A percentile compares a stretch with the other conserved stretches of the same genome.
These are phyloP conservation scores for Chymomyza costata DNA, from an alignment of 1,140 invertebrate species.

Conservation along the genomic window DNA sequence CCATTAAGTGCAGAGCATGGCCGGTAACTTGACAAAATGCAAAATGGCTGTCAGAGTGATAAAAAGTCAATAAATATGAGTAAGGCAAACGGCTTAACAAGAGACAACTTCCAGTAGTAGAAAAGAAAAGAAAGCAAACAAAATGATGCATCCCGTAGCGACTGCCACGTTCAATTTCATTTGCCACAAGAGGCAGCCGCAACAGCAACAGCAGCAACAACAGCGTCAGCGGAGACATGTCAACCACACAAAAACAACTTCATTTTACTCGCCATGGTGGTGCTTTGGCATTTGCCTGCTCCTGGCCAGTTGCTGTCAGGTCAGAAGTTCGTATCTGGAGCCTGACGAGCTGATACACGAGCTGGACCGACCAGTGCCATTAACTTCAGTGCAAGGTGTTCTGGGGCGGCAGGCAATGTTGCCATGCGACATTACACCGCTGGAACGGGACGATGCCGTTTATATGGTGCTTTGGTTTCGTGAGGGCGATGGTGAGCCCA, in stretches of 20 bases:
- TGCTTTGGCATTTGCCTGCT: constrained; percentile 30
- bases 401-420: constrained; percentile 84
- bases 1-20: constrained; percentile 15
- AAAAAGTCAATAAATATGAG: constrained; percentile 48
- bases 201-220: background rate
- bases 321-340: constrained; percentile 54
- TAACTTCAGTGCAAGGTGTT: constrained; percentile 86
- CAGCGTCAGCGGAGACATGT: background rate
- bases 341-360: constrained; percentile 75
- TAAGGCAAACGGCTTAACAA: constrained; percentile 35
- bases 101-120: constrained; percentile 44
- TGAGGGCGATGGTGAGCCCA: constrained; percentile 86
- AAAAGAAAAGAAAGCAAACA: constrained; percentile 32
- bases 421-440: constrained; percentile 88
- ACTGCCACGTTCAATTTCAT: background rate
- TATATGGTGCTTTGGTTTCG: constrained; percentile 93
- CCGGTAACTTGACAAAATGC: constrained; percentile 9
- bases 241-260: constrained; percentile 4
- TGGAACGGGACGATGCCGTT: constrained; percentile 85
- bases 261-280: constrained; percentile 10
- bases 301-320: constrained; percentile 15
- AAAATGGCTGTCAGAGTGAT: constrained; percentile 36
- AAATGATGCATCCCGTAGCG: constrained; percentile 46
- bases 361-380: constrained; percentile 79
- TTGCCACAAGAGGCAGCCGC: background rate